These are phyloP conservation scores for Eupithecia insigniata DNA, from an alignment of 2,888 invertebrate species.

Conservation along the genomic window DNA sequence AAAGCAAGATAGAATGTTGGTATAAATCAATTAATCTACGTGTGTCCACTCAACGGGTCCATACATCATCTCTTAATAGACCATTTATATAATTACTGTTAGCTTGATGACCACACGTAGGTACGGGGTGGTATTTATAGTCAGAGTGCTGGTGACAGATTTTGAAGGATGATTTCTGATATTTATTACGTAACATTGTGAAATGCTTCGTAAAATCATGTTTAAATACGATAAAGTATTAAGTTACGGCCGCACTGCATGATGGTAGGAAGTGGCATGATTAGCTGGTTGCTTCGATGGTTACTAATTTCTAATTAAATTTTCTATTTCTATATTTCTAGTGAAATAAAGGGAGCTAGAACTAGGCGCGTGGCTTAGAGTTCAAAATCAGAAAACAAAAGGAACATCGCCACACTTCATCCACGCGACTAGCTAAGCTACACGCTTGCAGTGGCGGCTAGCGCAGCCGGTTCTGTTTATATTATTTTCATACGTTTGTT, in stretches of 20 bases:
- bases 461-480: too few species aligned
- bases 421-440: not conserved
- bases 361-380: too few species aligned
- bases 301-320: too few species aligned
- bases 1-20: slow-evolving; percentile 29
- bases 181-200: not conserved
- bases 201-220: not conserved
- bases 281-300: not conserved
- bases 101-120: slow-evolving; percentile 41
- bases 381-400: not conserved
- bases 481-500: too few species aligned
- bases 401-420: not conserved
- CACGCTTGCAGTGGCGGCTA: too few species aligned
- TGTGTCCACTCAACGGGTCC: slow-evolving; percentile 43
- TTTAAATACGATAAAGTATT: not conserved
- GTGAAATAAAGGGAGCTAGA: too few species aligned
- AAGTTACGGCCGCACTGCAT: not conserved
- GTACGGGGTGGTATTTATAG: slow-evolving; percentile 23
- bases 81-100: slow-evolving; percentile 48
- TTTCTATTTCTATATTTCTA: too few species aligned
- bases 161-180: slow-evolving; percentile 19
- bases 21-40: slow-evolving; percentile 40
- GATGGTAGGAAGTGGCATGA: not conserved
- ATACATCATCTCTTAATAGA: slow-evolving; percentile 46
- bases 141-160: slow-evolving; percentile 33